Percentiles rank a stretch among this genome's conserved stretches.
phyloP scores from a whole-genome alignment of 2,888 invertebrate genomes.

The Parnassius mnemosyne region DNA sequence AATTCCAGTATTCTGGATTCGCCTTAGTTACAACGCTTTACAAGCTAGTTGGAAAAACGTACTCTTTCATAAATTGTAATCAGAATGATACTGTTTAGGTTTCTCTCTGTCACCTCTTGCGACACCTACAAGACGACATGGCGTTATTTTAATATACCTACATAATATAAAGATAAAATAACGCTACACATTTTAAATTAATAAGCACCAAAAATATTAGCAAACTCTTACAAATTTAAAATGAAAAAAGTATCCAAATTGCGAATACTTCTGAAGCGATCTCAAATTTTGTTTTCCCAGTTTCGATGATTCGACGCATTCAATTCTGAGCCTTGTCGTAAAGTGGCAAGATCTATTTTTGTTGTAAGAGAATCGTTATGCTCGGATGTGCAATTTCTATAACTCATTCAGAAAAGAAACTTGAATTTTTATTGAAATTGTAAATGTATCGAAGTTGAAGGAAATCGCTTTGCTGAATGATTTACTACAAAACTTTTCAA shows the following conservation, averaged over 20 bases:
- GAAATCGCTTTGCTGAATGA: slow-evolving; percentile 19
- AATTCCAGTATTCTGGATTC: too few species aligned
- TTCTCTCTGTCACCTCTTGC: too few species aligned
- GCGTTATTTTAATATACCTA: too few species aligned
- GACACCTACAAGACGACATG: too few species aligned
- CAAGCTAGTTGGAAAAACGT: too few species aligned
- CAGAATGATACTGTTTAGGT: too few species aligned
- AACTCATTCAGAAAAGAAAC: neutral
- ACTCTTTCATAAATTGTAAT: too few species aligned
- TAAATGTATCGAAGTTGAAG: slow-evolving; percentile 14
- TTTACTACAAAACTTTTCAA: slow-evolving; percentile 13
- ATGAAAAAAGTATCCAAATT: slow-evolving; percentile 8
- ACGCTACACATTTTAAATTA: neutral
- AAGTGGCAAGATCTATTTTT: neutral
- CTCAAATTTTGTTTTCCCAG: slow-evolving; percentile 3
- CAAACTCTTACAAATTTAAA: neutral
- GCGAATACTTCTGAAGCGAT: slow-evolving; percentile 2
- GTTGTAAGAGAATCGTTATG: neutral
- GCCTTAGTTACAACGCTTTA: too few species aligned
- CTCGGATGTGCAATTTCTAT: neutral
- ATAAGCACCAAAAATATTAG: neutral
- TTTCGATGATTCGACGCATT: neutral
- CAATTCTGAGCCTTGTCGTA: neutral
- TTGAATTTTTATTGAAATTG: slow-evolving; percentile 18
- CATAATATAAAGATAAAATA: too few species aligned